These are phyloP conservation scores for Phrynosoma blainvillii DNA, from an alignment of 2,113 vertebrate species.

Conservation along the genomic window DNA sequence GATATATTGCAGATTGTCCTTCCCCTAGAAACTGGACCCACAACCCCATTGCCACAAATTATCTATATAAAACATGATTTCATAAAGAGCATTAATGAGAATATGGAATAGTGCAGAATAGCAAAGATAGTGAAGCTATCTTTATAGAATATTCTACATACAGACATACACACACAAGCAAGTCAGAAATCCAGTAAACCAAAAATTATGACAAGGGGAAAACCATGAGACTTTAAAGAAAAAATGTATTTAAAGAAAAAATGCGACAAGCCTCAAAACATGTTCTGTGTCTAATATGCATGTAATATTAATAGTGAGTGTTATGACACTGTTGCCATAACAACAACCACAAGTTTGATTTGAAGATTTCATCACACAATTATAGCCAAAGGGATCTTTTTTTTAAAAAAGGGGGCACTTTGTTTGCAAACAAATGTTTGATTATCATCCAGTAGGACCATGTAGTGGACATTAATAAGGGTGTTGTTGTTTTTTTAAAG, in stretches of 20 bases:
- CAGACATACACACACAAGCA: no score
- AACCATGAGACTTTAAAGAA: not conserved
- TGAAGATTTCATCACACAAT: not conserved
- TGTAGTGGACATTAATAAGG: not conserved
- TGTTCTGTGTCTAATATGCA: not conserved
- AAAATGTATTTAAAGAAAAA: not conserved
- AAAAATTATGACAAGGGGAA: not conserved
- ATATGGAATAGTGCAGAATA: no score
- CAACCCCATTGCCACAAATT: no score
- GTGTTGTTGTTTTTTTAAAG: no score
- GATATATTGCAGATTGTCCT: no score
- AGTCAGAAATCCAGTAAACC: not conserved
- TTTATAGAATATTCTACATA: not conserved
- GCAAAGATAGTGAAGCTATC: no score
- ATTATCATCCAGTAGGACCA: not conserved
- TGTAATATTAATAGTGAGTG: conserved; percentile 14
- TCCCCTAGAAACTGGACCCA: no score
- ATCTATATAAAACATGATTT: no score
- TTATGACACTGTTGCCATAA: conserved; percentile 18
- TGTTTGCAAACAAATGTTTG: not conserved
- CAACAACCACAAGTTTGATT: not conserved
- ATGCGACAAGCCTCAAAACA: not conserved
- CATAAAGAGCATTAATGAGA: no score
- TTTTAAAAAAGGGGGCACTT: not conserved
- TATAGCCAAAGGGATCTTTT: not conserved